Base-by-base conservation (phyloP, 2,113 vertebrate genomes). In the Alosa alosa region DNA sequence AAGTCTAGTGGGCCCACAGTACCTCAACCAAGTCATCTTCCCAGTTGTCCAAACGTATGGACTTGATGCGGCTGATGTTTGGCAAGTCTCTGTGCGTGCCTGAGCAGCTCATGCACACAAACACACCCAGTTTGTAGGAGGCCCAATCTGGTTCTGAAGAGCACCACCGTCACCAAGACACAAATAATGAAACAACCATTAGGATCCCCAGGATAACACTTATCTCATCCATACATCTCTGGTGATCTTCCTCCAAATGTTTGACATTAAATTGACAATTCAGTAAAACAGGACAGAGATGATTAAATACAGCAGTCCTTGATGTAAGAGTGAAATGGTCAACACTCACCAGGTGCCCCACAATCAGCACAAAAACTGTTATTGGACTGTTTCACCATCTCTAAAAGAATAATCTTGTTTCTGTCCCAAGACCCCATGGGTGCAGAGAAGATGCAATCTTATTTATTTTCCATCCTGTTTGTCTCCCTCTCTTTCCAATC, bases 11-110 rank as follows among this genome's bases (percentile, higher is more conserved):
- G 17, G 20, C 4, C 75, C 41, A 44, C 41, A 44, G 82, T 22
- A 98, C 97, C 96, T 97, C 93, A 87, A 97, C 93, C 11, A 95
- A 91, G n/a, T 92, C 92, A 13, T 96, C 96, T 81, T 98, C 97
- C 97, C 97, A 99, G 94, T 96, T 96, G 93, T 99, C 97, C 84
- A 99, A 95, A 5, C 92, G 93, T 86, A 99, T 94, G 36, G 97
- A 99, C 93, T 98, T 99, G 85, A 99, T 95, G 84, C 88, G 96
- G 91, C 93, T 97, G 93, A 97, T 86, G 17, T 89, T 87, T 57
- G 96, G 92, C 75, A 99, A 94, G 88, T 96, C 96, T 87, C 97
- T 96, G 84, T 99, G 97, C 86, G 96, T 91, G n/a, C 97, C 97
- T 0, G 96, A 97, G 92, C 97, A 99, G 89, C 94, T 95, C 85